Base-by-base conservation (phyloP, 2,797 vertebrate species). In the Intellagama lesueurii region DNA sequence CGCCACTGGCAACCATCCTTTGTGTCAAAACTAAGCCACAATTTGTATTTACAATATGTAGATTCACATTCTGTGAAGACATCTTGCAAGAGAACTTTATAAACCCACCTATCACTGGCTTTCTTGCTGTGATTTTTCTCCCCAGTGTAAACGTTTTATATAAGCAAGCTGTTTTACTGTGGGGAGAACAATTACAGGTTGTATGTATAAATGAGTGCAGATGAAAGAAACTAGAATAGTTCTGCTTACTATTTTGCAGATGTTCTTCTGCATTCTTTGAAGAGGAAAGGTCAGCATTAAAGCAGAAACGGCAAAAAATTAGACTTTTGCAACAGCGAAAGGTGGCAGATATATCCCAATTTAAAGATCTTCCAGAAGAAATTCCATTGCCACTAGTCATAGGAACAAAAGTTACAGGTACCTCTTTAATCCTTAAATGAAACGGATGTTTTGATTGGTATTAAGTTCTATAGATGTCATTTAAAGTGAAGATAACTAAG, bases 201-300 rank as follows among this genome's bases (percentile, higher is more conserved):
- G 32, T 17, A 81, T 68, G 26, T 49, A 69, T 76, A 47, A 80
- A 89, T 66, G 40, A 86, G 28, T 49, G 49, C 44, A 82, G 19
- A 56, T n/a, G 40, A 76, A 76, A 81, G 4, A 76, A 52, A 40
- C 79, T 64, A 84, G 60, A 84, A 82, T 76, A 88, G 72, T 73
- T 85, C 44, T 49, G n/a, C 56, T 93, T 81, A 40, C 91, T 89
- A 32, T 88, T 81, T 95, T 91, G 0, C 92, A 99, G 99, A 94
- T 99, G 99, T 97, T 99, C 99, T n/a, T 98, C 98, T 35, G 99
- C 99, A 1, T 99, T 99, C 97, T 99, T 99, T 95, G 97, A 98
- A 70, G 99, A 99, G 94, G 99, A 99, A 94, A 97, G 99, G 93
- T 98, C 98, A 69, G 98, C 99, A 0, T 95, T 99, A 92, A 98